Evolutionary conservation across 2,888 invertebrate species (phyloP).

Genomic region (Brachycybe producta): DNA sequence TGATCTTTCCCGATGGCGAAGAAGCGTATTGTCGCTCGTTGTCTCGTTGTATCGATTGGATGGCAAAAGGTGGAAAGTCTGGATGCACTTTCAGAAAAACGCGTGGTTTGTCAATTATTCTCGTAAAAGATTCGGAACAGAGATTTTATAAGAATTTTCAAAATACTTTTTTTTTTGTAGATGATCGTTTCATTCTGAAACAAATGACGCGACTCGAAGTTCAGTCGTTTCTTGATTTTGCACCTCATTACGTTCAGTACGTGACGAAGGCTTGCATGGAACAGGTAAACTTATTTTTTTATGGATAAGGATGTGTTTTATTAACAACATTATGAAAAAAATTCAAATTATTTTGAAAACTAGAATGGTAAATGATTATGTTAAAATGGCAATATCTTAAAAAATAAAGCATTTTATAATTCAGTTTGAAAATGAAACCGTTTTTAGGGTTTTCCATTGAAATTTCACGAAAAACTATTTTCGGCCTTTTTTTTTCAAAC

Average conservation of each 20-base stretch:
- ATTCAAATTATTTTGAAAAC: too few species aligned
- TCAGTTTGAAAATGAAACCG: too few species aligned
- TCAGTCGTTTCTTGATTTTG: slow-evolving; percentile 82
- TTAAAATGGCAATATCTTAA: too few species aligned
- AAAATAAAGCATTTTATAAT: too few species aligned
- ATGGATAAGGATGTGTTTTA: neutral
- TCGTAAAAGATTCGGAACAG: neutral
- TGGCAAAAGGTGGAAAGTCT: slow-evolving; percentile 91
- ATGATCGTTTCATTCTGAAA: slow-evolving; percentile 87
- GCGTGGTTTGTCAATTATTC: slow-evolving; percentile 39
- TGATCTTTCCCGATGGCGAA: slow-evolving; percentile 49
- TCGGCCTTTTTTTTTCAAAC: too few species aligned
- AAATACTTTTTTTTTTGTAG: slow-evolving; percentile 37
- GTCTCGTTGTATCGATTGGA: slow-evolving; percentile 75
- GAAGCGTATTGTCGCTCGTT: slow-evolving; percentile 73
- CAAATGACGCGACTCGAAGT: slow-evolving; percentile 88
- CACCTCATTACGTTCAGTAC: slow-evolving; percentile 87
- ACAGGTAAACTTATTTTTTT: slow-evolving; percentile 25
- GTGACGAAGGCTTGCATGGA: slow-evolving; percentile 37
- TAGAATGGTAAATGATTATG: too few species aligned
- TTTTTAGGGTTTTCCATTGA: too few species aligned
- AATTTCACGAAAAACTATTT: too few species aligned
- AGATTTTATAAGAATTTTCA: slow-evolving; percentile 15
- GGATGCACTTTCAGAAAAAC: slow-evolving; percentile 94
- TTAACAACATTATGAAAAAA: too few species aligned